Conservation (phyloP, 2,113 vertebrate species). For the Ptychochromis oligacanthus region DNA sequence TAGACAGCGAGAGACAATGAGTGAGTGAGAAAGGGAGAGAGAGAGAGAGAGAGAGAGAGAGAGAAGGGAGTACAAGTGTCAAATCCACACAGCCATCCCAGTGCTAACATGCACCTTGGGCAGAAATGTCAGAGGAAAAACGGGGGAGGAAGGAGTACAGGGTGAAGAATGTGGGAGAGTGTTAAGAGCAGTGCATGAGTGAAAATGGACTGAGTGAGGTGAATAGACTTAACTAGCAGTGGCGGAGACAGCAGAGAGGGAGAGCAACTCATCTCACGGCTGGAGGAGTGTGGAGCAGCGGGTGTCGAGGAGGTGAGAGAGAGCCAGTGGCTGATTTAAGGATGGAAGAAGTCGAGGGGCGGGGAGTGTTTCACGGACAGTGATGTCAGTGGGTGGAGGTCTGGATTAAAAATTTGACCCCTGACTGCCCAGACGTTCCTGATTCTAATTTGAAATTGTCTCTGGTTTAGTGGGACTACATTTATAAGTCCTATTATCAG, state of each 20-base stretch:
- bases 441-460: too few species aligned
- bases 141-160: not conserved
- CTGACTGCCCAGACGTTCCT: not conserved
- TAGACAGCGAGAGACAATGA: conserved; percentile 23
- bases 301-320: conserved; percentile 13
- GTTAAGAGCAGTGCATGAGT: not conserved
- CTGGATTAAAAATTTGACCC: not conserved
- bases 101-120: conserved; percentile 13
- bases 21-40: too few species aligned
- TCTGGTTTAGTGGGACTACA: too few species aligned
- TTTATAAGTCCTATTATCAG: not conserved
- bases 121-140: conserved; percentile 42
- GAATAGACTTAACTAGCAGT: conserved; percentile 11
- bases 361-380: conserved; percentile 10
- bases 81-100: conserved; percentile 18
- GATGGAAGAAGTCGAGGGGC: not conserved
- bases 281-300: conserved; percentile 23
- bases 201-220: conserved; percentile 19
- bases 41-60: not conserved
- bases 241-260: conserved; percentile 3
- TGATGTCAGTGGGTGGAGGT: conserved; percentile 37
- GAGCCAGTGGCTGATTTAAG: not conserved
- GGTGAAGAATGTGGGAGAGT: conserved; percentile 32
- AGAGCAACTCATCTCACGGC: conserved; percentile 22
- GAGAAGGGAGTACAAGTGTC: conserved; percentile 23